Base-by-base conservation (phyloP, 2,113 vertebrate genomes). In the Bothrops jararaca region DNA sequence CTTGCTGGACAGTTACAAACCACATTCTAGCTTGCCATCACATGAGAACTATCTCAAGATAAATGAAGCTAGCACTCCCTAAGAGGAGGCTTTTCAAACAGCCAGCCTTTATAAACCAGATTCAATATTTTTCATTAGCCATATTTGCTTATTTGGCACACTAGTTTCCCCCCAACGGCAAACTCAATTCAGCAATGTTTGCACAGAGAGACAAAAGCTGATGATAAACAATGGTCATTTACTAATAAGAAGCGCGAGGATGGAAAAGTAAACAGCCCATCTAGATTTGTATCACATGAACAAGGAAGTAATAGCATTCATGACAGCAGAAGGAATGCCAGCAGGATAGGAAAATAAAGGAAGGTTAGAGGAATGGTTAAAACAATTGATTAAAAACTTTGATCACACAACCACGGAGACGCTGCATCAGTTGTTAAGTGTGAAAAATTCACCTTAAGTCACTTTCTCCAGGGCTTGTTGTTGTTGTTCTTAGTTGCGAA, bases 81-180 rank as follows among this genome's bases (percentile, higher is more conserved):
- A 92, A 94, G 90, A 93, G 89, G 69, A 92, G 50, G 53, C 94
- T 93, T 95, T 94, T 60, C 0, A 0, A 52, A 87, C 80, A 92
- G 22, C 8, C 57, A 22, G 93, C 52, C 29, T 93, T 93, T 91
- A 95, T 91, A 95, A 95, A 95, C 93, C 57, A 89, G 93, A 95
- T 89, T 89, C 91, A 94, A 74, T 91, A 92, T 88, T 94, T 57
- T 11, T 24, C 39, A 39, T 52, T 85, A 95, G 91, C 85, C 42
- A 39, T 95, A 95, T 93, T 95, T 95, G 95, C 90, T 96, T 91
- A 90, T 96, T 94, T 95, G 96, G 94, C 93, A 96, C 95, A 52
- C 89, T 74, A 6, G 91, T 58, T 96, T 89, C 91, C 95, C 95
- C 92, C 94, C 93, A 92, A 96, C 94, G 93, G 88, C 86, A 52